Percentiles rank a stretch among this genome's conserved stretches.
These are phyloP conservation scores for Zhengitettix transpicula DNA, from an alignment of 2,888 invertebrate genomes.

Conservation along the genomic window DNA sequence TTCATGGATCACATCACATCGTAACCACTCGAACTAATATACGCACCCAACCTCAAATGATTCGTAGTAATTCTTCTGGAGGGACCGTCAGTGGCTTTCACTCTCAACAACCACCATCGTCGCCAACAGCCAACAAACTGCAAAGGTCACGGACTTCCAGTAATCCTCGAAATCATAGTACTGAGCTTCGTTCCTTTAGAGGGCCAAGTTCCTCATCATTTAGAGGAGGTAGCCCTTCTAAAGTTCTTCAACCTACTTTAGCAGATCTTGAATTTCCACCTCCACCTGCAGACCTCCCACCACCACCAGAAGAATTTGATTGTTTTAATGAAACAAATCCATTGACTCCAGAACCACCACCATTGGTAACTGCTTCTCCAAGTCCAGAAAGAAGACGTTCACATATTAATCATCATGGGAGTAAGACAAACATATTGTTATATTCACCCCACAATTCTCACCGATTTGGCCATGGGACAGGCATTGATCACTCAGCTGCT, in stretches of 20 bases:
- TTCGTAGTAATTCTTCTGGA: slow-evolving; percentile 73
- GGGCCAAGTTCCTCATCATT: slow-evolving; percentile 5
- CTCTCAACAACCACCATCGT: slow-evolving; percentile 10
- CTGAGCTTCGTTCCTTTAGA: slow-evolving; percentile 15
- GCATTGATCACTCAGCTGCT: slow-evolving; percentile 4
- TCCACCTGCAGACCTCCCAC: slow-evolving; percentile 63
- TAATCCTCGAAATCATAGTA: not conserved
- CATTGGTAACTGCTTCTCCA: slow-evolving; percentile 13
- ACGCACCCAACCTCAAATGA: slow-evolving; percentile 61
- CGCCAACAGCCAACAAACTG: slow-evolving; percentile 36
- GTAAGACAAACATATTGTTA: not conserved
- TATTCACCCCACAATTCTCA: slow-evolving; percentile 15
- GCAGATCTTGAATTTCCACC: slow-evolving; percentile 80
- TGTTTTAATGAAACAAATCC: slow-evolving; percentile 15
- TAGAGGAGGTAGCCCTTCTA: slow-evolving; percentile 41
- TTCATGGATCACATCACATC: slow-evolving; percentile 28
- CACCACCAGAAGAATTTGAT: slow-evolving; percentile 52
- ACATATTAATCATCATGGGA: slow-evolving; percentile 1
- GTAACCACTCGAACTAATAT: slow-evolving; percentile 48
- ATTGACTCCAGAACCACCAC: slow-evolving; percentile 18
- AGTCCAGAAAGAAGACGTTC: slow-evolving; percentile 17
- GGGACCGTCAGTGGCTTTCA: slow-evolving; percentile 28
- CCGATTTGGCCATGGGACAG: slow-evolving; percentile 4
- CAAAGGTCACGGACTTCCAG: slow-evolving; percentile 33
- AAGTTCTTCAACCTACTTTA: slow-evolving; percentile 52